Evolutionary conservation across 2,888 invertebrate species (phyloP).

Genomic region (Furcula furcula): DNA sequence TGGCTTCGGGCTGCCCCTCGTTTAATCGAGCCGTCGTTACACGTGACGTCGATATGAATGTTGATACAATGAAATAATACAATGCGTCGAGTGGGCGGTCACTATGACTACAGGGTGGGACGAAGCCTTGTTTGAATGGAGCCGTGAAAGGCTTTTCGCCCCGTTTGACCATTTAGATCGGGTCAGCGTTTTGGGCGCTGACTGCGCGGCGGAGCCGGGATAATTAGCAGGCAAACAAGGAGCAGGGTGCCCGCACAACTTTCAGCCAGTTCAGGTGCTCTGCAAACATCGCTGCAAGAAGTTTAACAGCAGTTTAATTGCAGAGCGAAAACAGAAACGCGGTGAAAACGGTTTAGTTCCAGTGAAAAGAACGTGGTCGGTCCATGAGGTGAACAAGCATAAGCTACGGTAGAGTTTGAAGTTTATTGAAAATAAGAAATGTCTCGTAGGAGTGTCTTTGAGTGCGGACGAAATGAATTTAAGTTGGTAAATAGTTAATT

Average conservation of each 20-base stretch:
- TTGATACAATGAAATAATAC: constrained; percentile 78
- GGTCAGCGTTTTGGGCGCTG: constrained; percentile 72
- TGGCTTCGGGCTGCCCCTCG: constrained; percentile 76
- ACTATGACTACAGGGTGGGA: constrained; percentile 68
- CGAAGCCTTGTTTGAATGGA: constrained; percentile 63
- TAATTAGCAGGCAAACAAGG: constrained; percentile 80
- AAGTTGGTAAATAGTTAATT: constrained; percentile 29
- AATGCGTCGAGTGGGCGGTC: constrained; percentile 63
- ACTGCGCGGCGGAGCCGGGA: constrained; percentile 59
- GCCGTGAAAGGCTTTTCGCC: constrained; percentile 65
- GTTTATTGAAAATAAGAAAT: constrained; percentile 56
- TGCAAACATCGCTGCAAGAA: constrained; percentile 78
- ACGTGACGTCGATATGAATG: constrained; percentile 75
- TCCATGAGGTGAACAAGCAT: constrained; percentile 53
- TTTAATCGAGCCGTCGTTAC: constrained; percentile 69
- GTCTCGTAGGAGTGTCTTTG: constrained; percentile 25
- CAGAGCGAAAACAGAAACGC: constrained; percentile 76
- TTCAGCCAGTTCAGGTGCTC: constrained; percentile 75
- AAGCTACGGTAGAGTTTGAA: constrained; percentile 45
- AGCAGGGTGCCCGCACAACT: constrained; percentile 64
- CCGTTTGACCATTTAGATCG: constrained; percentile 70
- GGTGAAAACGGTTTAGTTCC: constrained; percentile 72
- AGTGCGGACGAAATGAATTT: constrained; percentile 31
- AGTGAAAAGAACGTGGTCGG: constrained; percentile 69
- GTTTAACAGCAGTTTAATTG: constrained; percentile 81